These are phyloP conservation scores for Apamea crenata DNA, from an alignment of 2,888 invertebrate genomes.

Conservation along the genomic window DNA sequence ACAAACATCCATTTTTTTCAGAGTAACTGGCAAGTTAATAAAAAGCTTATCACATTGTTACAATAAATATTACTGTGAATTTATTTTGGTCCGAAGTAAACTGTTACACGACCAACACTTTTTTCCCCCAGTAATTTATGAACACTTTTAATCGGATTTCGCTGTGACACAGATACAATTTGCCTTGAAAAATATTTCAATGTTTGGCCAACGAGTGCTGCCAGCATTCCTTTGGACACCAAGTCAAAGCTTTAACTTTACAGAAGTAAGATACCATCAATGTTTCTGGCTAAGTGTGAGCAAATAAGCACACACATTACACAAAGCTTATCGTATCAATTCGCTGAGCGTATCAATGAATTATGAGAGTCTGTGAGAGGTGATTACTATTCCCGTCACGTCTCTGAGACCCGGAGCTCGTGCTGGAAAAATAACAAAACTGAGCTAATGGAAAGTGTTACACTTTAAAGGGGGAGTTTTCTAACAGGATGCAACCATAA, in stretches of 20 bases:
- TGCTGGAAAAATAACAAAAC: not conserved
- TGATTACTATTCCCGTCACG: conserved; percentile 4
- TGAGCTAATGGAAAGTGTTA: not conserved
- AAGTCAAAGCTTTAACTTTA: not conserved
- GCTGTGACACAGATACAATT: not conserved
- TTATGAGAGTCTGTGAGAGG: not conserved
- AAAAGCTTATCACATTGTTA: conserved; percentile 7
- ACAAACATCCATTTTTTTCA: not conserved
- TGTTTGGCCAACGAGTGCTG: no score
- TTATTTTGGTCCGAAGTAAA: conserved; percentile 7
- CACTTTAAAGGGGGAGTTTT: not conserved
- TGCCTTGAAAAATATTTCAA: not conserved
- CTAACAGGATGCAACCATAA: not conserved
- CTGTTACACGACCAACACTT: not conserved
- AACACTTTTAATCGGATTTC: not conserved
- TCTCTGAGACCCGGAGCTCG: not conserved
- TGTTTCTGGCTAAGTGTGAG: not conserved
- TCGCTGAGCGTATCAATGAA: conserved; percentile 2
- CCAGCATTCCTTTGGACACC: not conserved
- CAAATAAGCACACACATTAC: not conserved
- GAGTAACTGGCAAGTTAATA: no score
- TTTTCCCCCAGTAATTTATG: not conserved
- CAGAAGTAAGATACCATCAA: not conserved
- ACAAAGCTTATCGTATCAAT: no score
- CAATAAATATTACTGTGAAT: conserved; percentile 26